Evolutionary conservation across 2,113 vertebrate species (phyloP).

Genomic region (Choloepus hoffmanni): DNA sequence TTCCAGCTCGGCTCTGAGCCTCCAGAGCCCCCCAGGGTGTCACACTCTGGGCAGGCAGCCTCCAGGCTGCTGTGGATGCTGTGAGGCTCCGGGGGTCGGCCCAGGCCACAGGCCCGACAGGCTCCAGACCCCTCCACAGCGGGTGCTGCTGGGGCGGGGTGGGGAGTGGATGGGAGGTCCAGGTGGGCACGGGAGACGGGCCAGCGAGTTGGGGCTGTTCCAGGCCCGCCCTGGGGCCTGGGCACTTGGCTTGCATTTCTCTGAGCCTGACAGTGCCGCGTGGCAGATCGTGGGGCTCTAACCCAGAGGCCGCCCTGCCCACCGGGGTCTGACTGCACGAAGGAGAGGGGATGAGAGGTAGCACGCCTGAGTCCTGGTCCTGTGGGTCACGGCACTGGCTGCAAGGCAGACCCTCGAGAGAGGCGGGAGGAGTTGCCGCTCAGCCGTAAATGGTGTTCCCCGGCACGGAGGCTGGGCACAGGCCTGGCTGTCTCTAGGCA

Average conservation of each 20-base stretch:
- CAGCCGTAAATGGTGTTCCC: background rate
- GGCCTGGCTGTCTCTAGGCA: background rate
- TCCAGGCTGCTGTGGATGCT: background rate
- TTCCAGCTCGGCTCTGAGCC: background rate
- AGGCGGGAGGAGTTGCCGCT: background rate
- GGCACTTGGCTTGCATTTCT: background rate
- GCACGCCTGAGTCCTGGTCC: background rate
- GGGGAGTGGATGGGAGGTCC: background rate
- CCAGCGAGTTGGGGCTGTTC: background rate
- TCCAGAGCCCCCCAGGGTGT: constrained; percentile 27
- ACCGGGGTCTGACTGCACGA: background rate
- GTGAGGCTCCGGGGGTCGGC: background rate
- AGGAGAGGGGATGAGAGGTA: background rate
- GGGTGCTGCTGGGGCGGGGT: background rate
- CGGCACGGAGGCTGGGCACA: background rate
- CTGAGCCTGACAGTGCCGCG: background rate
- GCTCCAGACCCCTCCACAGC: background rate
- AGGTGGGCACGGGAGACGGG: background rate
- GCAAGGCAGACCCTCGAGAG: background rate
- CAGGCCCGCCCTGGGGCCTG: background rate
- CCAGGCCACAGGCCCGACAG: background rate
- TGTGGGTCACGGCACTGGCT: background rate
- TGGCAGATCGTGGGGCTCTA: background rate
- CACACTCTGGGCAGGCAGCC: constrained; percentile 53
- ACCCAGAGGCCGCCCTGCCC: background rate